These are phyloP conservation scores for Drosophila novamexicana DNA, from an alignment of 1,140 invertebrate species.

Conservation along the genomic window DNA sequence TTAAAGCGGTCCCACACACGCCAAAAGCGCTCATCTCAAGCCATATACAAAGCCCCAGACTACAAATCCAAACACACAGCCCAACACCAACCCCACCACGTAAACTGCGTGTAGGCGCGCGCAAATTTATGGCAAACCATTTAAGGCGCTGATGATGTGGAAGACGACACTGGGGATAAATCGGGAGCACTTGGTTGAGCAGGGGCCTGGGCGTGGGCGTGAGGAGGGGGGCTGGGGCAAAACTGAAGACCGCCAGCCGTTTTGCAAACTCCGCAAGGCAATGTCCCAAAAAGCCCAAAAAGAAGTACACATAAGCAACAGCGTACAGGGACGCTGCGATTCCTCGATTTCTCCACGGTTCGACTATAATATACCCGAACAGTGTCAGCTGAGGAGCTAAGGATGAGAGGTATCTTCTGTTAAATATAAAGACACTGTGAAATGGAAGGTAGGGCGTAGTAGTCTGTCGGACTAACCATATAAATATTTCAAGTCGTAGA, in stretches of 20 bases:
- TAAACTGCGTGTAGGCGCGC: slow-evolving; percentile 46
- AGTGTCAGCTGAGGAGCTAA: not conserved
- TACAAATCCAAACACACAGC: not conserved
- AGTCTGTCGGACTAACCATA: too few relatives aligned
- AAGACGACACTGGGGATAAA: slow-evolving; percentile 70
- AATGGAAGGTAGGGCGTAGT: too few relatives aligned
- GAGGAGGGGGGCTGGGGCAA: slow-evolving; percentile 13
- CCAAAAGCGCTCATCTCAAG: slow-evolving; percentile 13
- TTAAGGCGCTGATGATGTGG: slow-evolving; percentile 78
- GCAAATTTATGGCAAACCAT: slow-evolving; percentile 79
- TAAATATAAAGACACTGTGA: not conserved
- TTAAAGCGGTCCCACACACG: slow-evolving; percentile 29
- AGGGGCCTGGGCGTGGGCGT: slow-evolving; percentile 5
- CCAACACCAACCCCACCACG: not conserved
- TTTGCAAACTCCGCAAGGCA: slow-evolving; percentile 37
- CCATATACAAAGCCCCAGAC: not conserved
- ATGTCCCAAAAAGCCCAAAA: slow-evolving; percentile 11
- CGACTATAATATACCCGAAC: slow-evolving; percentile 15
- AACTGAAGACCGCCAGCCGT: slow-evolving; percentile 23
- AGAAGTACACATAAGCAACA: slow-evolving; percentile 5
- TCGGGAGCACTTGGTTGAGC: slow-evolving; percentile 37
- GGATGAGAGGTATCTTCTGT: not conserved
- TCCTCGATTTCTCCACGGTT: not conserved
- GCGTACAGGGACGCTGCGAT: not conserved
- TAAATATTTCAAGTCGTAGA: too few relatives aligned